Evolutionary conservation across 2,888 invertebrate species (phyloP).

Genomic region (Morinoia aosen): DNA sequence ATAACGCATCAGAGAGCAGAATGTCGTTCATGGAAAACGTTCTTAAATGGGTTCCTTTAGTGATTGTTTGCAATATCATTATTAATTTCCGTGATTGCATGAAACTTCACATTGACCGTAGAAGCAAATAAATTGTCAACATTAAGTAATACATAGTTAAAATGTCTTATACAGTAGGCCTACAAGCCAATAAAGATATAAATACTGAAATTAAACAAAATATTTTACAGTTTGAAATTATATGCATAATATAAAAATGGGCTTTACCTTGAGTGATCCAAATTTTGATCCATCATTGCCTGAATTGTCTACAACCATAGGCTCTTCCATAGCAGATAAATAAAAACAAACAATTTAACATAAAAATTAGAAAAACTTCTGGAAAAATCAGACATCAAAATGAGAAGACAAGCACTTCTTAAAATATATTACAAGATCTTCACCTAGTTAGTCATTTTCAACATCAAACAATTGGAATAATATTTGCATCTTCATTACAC

Average conservation of each 20-base stretch:
- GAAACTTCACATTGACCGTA: no score
- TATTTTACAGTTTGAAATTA: not conserved
- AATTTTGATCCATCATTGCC: constrained; percentile 20
- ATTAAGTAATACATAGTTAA: no score
- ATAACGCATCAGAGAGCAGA: no score
- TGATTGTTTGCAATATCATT: no score
- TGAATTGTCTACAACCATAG: constrained; percentile 53
- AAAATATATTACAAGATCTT: no score
- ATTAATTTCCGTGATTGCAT: no score
- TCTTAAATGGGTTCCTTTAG: no score
- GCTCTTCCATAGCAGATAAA: constrained; percentile 51
- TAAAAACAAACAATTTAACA: not conserved
- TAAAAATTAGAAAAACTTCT: constrained; percentile 12
- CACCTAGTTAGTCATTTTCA: no score
- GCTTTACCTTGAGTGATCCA: not conserved
- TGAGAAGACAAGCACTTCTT: no score
- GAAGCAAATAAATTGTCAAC: not conserved
- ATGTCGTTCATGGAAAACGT: no score
- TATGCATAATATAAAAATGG: not conserved
- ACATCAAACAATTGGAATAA: no score
- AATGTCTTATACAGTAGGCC: not conserved
- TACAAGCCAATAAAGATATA: not conserved
- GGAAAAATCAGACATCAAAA: not conserved
- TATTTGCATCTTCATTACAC: no score
- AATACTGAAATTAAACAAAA: not conserved